Evolutionary conservation across 2,797 vertebrate species (phyloP), one percentile per base, ranked within the genome.

Genomic region (Syngnathus rostellatus): DNA sequence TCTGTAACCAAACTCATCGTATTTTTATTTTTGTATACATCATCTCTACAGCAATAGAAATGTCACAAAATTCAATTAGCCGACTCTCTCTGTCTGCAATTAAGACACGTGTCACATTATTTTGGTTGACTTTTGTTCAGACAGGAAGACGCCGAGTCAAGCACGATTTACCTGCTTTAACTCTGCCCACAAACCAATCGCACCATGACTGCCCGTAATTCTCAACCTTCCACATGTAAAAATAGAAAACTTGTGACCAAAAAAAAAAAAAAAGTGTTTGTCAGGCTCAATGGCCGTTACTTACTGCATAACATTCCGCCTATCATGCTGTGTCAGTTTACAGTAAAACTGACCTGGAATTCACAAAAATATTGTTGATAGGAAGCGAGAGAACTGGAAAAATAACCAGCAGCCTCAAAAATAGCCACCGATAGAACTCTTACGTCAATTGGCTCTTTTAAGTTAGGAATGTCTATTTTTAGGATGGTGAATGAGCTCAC

Each of bases 401-500:
- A 88, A 87, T 82, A 88, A 87, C 69, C 81, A 83, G 78, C 68
- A 66, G 71, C 58, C 68, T 86, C 75, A 79, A 75, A 86, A 89
- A 88, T 87, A 88, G 82, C 70, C 67, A 14, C 67, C 76, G 78
- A 83, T 86, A 77, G 66, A 83, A 87, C 73, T 80, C 80, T 76
- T 87, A 80, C 83, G 82, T 90, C 87, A 89, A 83, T 78, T 50
- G 72, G 66, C 70, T 72, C 68, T 74, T 80, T 81, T 79, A 77
- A 71, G 43, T 71, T 53, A 46, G 73, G 77, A 74, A 77, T 66
- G 73, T 76, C 86, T 89, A 88, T 89, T 87, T 88, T 85, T 86
- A 85, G 88, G 73, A 68, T 6, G 3, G 62, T 65, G 77, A 82
- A 87, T 89, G 85, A 89, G 85, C 84, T 87, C 85, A 86, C 79